Conservation (phyloP, 2,888 invertebrate genomes). For the Drosophila fungiperda region DNA sequence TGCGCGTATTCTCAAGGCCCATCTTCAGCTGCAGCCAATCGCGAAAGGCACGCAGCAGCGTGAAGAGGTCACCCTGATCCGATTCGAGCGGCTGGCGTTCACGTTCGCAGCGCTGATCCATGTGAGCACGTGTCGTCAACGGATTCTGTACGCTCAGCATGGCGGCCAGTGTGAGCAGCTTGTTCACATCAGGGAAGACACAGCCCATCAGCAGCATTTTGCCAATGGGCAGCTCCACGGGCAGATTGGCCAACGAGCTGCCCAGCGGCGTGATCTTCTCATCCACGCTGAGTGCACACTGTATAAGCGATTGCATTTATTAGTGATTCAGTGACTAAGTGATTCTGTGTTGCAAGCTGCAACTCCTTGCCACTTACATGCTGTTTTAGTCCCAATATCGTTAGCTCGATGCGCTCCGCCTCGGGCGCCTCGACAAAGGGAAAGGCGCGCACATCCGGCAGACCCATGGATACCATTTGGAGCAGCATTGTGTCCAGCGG, state of each 20-base stretch:
- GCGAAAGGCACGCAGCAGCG: slow-evolving; percentile 93
- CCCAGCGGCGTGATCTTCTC: slow-evolving; percentile 95
- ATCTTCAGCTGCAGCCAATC: slow-evolving; percentile 95
- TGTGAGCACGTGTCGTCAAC: slow-evolving; percentile 94
- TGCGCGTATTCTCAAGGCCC: slow-evolving; percentile 86
- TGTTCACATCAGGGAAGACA: slow-evolving; percentile 94
- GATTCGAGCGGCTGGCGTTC: slow-evolving; percentile 93
- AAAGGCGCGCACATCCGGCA: slow-evolving; percentile 95
- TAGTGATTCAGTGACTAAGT: neutral
- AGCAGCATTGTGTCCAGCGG: slow-evolving; percentile 96
- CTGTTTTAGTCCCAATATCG: slow-evolving; percentile 93
- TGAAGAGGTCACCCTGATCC: slow-evolving; percentile 98
- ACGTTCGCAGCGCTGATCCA: slow-evolving; percentile 93
- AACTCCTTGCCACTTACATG: slow-evolving; percentile 86
- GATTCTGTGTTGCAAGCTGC: neutral
- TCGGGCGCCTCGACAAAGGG: slow-evolving; percentile 98
- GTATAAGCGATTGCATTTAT: neutral
- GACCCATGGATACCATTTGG: slow-evolving; percentile 97
- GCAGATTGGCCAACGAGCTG: slow-evolving; percentile 93
- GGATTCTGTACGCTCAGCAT: slow-evolving; percentile 97
- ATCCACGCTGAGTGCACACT: slow-evolving; percentile 92
- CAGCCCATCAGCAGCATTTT: slow-evolving; percentile 98
- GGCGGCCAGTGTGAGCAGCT: slow-evolving; percentile 95
- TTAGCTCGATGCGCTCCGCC: slow-evolving; percentile 92
- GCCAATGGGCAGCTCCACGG: slow-evolving; percentile 97